These are phyloP conservation scores for Colostygia pectinataria DNA, from an alignment of 2,888 invertebrate species.

Conservation along the genomic window DNA sequence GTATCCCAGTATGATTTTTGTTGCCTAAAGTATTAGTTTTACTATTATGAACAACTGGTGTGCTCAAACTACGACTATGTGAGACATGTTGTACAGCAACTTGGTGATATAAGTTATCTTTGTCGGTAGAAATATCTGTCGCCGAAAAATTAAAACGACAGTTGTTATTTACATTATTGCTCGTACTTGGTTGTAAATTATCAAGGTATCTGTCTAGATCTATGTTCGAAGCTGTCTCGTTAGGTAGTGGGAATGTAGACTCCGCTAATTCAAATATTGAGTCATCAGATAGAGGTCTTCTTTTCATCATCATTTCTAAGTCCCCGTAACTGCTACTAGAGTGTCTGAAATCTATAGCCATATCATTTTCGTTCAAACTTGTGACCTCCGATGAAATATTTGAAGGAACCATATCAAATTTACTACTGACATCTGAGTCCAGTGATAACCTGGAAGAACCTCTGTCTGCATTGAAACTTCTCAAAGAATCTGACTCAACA, in stretches of 20 bases:
- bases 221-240: slow-evolving; percentile 77
- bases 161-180: slow-evolving; percentile 36
- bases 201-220: slow-evolving; percentile 87
- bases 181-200: slow-evolving; percentile 81
- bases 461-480: slow-evolving; percentile 73
- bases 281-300: slow-evolving; percentile 89
- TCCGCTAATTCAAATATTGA: slow-evolving; percentile 87
- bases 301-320: slow-evolving; percentile 85
- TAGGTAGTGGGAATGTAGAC: slow-evolving; percentile 78
- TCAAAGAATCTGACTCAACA: slow-evolving; percentile 71
- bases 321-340: slow-evolving; percentile 66
- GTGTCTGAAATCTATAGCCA: slow-evolving; percentile 81
- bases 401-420: slow-evolving; percentile 72
- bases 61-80: slow-evolving; percentile 66
- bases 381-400: slow-evolving; percentile 70
- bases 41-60: slow-evolving; percentile 56
- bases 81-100: slow-evolving; percentile 41
- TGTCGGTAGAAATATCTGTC: slow-evolving; percentile 43
- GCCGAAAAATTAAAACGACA: slow-evolving; percentile 44
- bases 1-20: slow-evolving; percentile 42
- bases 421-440: slow-evolving; percentile 77
- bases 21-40: slow-evolving; percentile 41
- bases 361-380: slow-evolving; percentile 70
- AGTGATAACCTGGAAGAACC: slow-evolving; percentile 74
- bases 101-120: slow-evolving; percentile 52